These are phyloP conservation scores for Acropternis orthonyx DNA, from an alignment of 2,797 vertebrate genomes.

Conservation along the genomic window DNA sequence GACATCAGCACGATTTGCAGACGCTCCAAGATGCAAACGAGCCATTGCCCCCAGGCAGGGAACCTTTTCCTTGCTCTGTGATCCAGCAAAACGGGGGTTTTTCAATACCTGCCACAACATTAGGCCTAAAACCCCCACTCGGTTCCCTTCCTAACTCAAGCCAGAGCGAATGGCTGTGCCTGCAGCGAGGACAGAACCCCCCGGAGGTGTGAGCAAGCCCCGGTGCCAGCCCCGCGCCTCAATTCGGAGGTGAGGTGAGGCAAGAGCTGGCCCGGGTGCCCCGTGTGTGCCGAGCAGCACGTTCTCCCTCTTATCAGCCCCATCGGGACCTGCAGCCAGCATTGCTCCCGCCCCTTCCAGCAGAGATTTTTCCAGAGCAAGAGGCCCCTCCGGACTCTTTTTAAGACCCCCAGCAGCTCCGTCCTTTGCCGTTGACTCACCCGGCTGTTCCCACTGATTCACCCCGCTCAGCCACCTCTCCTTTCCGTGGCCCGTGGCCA, in stretches of 20 bases:
- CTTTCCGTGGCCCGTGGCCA: not conserved
- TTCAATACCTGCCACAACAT: not conserved
- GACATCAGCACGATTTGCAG: not conserved
- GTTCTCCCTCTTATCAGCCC: not conserved
- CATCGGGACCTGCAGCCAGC: not conserved
- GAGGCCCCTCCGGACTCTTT: not conserved
- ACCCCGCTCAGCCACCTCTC: not conserved
- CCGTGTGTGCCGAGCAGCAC: not conserved
- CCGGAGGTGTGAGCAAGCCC: fast-evolving
- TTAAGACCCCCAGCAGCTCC: not conserved
- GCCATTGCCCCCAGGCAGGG: not conserved
- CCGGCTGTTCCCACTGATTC: not conserved
- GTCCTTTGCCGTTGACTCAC: conserved; percentile 16
- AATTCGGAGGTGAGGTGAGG: not conserved
- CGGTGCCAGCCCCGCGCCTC: not conserved
- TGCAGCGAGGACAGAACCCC: fast-evolving
- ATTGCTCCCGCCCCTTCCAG: not conserved
- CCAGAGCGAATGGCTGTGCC: not conserved
- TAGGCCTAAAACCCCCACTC: fast-evolving
- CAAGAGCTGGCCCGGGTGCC: not conserved
- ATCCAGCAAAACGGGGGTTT: not conserved
- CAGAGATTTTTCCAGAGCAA: fast-evolving
- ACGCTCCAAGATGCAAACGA: fast-evolving
- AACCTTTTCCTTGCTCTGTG: fast-evolving
- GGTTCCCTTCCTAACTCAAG: fast-evolving